Conservation (phyloP, 2,113 vertebrate species). For the Cavia porcellus region DNA sequence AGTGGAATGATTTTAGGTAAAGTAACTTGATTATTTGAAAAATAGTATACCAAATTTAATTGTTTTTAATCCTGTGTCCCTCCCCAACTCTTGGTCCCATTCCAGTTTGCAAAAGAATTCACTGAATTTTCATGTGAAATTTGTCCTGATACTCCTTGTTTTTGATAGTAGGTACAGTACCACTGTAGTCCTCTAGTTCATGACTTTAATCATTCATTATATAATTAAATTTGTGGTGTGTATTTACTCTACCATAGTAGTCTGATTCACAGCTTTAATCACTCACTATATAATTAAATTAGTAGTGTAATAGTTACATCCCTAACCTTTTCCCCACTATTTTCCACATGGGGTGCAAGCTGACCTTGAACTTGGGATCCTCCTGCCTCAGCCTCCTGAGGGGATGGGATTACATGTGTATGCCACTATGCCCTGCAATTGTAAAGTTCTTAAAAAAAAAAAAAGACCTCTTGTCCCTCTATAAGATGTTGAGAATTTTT, state of each 20-base stretch:
- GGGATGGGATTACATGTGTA: neutral
- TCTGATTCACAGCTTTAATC: neutral
- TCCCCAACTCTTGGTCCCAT: neutral
- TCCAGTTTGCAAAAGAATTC: neutral
- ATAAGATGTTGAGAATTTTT: neutral
- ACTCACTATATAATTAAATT: neutral
- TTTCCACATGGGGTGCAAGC: neutral
- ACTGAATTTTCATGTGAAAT: neutral
- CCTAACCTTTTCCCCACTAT: neutral
- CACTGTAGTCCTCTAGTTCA: neutral
- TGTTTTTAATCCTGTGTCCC: neutral
- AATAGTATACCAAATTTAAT: neutral
- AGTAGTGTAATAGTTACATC: neutral
- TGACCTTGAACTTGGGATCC: neutral
- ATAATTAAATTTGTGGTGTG: neutral
- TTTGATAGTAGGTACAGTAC: neutral
- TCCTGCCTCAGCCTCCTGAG: neutral
- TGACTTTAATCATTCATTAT: neutral
- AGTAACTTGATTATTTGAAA: slow-evolving; percentile 21
- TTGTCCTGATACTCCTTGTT: too few species aligned
- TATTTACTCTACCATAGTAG: neutral
- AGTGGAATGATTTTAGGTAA: neutral
- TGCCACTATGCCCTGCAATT: neutral
- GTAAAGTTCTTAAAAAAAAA: neutral
- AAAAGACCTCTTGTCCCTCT: neutral